Percentiles rank a stretch among this genome's conserved stretches.
Evolutionary conservation across 2,797 vertebrate species (phyloP).

Genomic region (Benthosema pterotum): DNA sequence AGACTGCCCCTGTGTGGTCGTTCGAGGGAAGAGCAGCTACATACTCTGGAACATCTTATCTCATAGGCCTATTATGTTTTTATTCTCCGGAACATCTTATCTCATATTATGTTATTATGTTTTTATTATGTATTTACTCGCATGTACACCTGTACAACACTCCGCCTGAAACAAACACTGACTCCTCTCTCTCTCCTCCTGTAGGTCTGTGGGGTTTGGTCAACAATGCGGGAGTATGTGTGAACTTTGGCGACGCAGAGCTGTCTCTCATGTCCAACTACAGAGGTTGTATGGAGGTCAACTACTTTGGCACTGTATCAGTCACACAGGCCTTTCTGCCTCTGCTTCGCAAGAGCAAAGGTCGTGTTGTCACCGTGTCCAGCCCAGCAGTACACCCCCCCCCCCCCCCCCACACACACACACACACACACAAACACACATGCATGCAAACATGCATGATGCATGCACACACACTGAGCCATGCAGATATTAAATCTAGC

Average conservation of each 20-base stretch:
- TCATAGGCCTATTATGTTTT: no score
- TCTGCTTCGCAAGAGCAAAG: conserved; percentile 82
- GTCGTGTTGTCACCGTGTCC: conserved; percentile 89
- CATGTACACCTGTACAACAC: no score
- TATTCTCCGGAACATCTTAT: no score
- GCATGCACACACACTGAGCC: no score
- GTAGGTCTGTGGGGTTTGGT: conserved; percentile 94
- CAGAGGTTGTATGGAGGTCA: conserved; percentile 94
- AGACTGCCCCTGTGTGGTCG: conserved; percentile 18
- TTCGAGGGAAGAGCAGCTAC: background rate
- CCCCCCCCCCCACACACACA: no score
- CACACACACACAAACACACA: no score
- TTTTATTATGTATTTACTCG: no score
- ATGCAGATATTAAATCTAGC: no score
- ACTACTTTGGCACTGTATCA: conserved; percentile 90
- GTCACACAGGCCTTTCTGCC: conserved; percentile 91
- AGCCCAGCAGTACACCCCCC: conserved; percentile 95
- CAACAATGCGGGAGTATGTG: conserved; percentile 91
- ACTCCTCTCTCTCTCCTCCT: background rate
- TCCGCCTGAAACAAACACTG: no score
- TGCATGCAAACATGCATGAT: no score
- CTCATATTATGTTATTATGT: no score
- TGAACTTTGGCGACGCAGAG: conserved; percentile 88
- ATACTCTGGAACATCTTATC: no score
- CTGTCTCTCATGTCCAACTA: conserved; percentile 88